Conservation (phyloP, 2,797 vertebrate species). For the Poecilia wingei region DNA sequence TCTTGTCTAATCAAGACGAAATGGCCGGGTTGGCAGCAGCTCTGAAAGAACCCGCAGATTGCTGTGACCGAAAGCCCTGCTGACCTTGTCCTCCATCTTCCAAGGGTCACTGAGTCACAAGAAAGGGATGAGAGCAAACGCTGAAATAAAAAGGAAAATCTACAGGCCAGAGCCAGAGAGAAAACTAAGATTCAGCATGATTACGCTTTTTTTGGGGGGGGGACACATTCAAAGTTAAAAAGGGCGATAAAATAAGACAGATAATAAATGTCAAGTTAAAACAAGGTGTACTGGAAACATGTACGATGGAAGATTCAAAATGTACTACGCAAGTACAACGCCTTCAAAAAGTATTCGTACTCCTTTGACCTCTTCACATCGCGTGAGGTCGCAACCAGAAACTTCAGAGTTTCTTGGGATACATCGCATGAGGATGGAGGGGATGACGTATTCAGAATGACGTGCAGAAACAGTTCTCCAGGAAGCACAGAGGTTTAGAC, state of each 20-base stretch:
- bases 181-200: conserved; percentile 2
- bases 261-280: neutral
- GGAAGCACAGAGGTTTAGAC: neutral
- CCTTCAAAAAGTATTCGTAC: neutral
- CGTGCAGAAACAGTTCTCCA: neutral
- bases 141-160: conserved; percentile 19
- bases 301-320: neutral
- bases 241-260: neutral
- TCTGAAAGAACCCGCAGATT: conserved; percentile 43
- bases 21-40: conserved; percentile 42
- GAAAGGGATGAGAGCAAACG: conserved; percentile 17
- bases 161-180: conserved; percentile 4
- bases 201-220: too few relatives aligned
- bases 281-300: neutral
- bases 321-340: neutral
- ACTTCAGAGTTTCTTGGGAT: neutral
- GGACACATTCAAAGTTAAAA: conserved; percentile 6
- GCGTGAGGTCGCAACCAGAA: neutral
- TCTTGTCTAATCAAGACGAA: conserved; percentile 42
- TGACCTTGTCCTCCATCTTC: conserved; percentile 45
- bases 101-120: conserved; percentile 43
- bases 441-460: neutral
- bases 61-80: conserved; percentile 36
- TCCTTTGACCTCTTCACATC: neutral
- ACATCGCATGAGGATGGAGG: neutral